A percentile compares a stretch with the other conserved stretches of the same genome.
Evolutionary conservation across 2,797 vertebrate genomes (phyloP).

Genomic region (Betta splendens): DNA sequence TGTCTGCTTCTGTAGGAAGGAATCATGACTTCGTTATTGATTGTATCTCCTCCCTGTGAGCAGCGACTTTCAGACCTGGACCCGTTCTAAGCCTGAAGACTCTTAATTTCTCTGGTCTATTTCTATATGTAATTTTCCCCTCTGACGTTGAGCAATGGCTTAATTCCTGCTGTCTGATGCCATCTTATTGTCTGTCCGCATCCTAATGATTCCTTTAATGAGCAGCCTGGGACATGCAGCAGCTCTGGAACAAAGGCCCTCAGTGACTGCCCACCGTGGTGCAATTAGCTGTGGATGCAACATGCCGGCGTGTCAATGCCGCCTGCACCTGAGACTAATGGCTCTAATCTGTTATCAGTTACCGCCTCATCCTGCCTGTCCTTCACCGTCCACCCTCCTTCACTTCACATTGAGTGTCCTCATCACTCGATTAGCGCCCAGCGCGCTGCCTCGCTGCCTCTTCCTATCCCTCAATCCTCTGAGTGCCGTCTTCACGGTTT

Average conservation of each 20-base stretch:
- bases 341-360: conserved; percentile 67
- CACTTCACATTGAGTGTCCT: conserved; percentile 35
- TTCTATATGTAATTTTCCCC: conserved; percentile 14
- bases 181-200: conserved; percentile 50
- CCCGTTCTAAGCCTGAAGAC: conserved; percentile 2
- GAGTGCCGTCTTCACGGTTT: conserved; percentile 42
- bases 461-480: conserved; percentile 30
- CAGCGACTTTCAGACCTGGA: conserved; percentile 30
- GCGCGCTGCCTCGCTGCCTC: background rate
- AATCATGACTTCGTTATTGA: conserved; percentile 34
- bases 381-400: conserved; percentile 15
- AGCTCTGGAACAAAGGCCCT: conserved; percentile 40
- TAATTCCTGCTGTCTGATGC: conserved; percentile 54
- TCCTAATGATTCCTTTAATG: conserved; percentile 74
- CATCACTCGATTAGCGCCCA: conserved; percentile 50
- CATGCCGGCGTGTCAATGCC: conserved; percentile 46
- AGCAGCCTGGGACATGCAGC: conserved; percentile 47
- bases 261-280: conserved; percentile 35
- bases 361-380: conserved; percentile 41
- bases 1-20: conserved; percentile 24
- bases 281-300: conserved; percentile 56
- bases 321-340: conserved; percentile 65
- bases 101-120: conserved; percentile 1
- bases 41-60: conserved; percentile 39
- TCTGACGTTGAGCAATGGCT: conserved; percentile 62